Percentiles rank a stretch among this genome's conserved stretches.
Conservation (phyloP, 2,113 vertebrate genomes). For the Muntiacus muntjak region DNA sequence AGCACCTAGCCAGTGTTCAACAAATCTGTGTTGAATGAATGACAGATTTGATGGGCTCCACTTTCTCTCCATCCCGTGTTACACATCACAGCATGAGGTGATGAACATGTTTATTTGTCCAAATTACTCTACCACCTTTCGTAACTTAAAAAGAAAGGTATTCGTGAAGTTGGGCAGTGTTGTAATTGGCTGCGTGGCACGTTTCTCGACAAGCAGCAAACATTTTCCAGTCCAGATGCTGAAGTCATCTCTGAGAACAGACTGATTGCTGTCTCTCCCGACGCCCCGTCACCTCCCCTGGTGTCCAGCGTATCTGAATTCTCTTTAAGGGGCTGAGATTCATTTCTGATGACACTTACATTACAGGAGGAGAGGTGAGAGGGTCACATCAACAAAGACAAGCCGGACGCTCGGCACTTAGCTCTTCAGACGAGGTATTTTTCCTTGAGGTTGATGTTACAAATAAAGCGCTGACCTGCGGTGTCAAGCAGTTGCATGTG, state of each 20-base stretch:
- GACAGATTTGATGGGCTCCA: neutral
- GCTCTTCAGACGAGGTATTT: neutral
- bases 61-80: neutral
- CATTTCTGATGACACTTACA: neutral
- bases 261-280: neutral
- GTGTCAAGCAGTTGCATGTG: neutral
- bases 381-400: neutral
- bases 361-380: neutral
- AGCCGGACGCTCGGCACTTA: neutral
- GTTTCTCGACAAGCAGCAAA: neutral
- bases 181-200: neutral
- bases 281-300: neutral
- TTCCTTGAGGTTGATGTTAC: conserved; percentile 5
- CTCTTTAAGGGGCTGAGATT: neutral
- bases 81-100: neutral
- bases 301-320: neutral
- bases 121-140: neutral
- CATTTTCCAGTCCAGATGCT: neutral
- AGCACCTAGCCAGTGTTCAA: neutral
- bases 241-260: neutral
- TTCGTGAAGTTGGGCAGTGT: neutral
- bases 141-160: neutral
- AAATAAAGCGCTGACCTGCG: neutral
- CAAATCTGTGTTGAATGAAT: neutral
- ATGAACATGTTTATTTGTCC: neutral